phyloP scores from a whole-genome alignment of 2,113 vertebrate species.

The Syngnathus typhle region DNA sequence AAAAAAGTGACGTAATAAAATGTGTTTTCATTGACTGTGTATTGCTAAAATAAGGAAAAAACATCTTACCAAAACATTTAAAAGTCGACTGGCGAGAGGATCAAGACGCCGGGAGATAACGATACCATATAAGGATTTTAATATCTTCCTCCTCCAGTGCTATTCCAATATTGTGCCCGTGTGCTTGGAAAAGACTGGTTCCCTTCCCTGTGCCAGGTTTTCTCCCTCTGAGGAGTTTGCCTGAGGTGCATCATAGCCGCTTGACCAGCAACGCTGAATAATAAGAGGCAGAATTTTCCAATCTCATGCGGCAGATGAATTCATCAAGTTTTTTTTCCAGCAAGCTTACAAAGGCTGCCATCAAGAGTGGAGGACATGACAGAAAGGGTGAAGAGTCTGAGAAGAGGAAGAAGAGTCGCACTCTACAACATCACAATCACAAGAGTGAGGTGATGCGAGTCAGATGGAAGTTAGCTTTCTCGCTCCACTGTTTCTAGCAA shows the following conservation, averaged over 20 bases:
- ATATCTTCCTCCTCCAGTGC: conserved; percentile 38
- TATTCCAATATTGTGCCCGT: conserved; percentile 48
- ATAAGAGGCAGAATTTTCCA: conserved; percentile 40
- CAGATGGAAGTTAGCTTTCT: not conserved
- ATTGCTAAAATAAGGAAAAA: no score
- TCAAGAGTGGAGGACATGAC: conserved; percentile 18
- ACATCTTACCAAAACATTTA: no score
- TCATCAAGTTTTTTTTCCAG: conserved; percentile 26
- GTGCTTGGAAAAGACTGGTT: conserved; percentile 27
- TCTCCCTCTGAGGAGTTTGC: conserved; percentile 55
- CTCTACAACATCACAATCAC: conserved; percentile 8
- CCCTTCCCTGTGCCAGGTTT: conserved; percentile 45
- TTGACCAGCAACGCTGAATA: conserved; percentile 42
- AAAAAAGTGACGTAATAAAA: no score
- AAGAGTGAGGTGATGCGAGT: conserved; percentile 3
- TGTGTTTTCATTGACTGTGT: no score
- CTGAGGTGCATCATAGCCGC: conserved; percentile 42
- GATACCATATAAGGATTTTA: not conserved
- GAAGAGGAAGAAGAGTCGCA: not conserved
- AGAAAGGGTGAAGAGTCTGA: conserved; percentile 3
- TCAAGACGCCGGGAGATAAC: no score
- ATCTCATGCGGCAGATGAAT: conserved; percentile 22
- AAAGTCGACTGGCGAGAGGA: no score
- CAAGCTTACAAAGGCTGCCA: conserved; percentile 40
- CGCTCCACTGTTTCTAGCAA: not conserved